Evolutionary conservation across 2,888 invertebrate species (phyloP).

Genomic region (Choreutis nemorana): DNA sequence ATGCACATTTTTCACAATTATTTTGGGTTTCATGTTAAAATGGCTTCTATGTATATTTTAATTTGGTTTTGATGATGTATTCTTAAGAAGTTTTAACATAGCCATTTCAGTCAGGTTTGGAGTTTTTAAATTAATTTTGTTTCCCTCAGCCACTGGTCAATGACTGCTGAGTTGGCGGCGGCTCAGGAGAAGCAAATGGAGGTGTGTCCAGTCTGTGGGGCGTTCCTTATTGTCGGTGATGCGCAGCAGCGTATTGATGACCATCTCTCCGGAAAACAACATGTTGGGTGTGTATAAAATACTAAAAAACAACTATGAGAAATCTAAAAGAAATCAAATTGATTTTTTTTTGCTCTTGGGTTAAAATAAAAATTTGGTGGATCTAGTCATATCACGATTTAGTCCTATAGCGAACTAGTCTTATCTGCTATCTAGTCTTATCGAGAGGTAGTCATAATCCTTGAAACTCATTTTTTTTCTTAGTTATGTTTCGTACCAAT

Average conservation of each 20-base stretch:
- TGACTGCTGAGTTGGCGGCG: conserved; percentile 84
- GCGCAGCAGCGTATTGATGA: conserved; percentile 98
- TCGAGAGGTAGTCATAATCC: too few relatives aligned
- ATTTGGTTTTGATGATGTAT: conserved; percentile 1
- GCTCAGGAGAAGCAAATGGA: conserved; percentile 98
- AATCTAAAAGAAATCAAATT: background rate
- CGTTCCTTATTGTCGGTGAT: conserved; percentile 98
- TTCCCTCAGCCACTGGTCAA: conserved; percentile 67
- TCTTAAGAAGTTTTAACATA: conserved; percentile 1
- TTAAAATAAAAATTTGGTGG: too few relatives aligned
- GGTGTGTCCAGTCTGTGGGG: conserved; percentile 98
- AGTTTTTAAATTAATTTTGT: conserved; percentile 4
- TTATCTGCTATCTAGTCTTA: too few relatives aligned
- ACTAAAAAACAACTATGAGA: background rate
- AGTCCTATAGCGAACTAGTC: too few relatives aligned
- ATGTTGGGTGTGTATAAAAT: conserved; percentile 85
- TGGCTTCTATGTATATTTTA: background rate
- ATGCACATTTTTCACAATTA: background rate
- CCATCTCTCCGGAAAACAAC: conserved; percentile 98
- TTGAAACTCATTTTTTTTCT: too few relatives aligned
- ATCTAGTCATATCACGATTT: too few relatives aligned
- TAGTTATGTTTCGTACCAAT: too few relatives aligned
- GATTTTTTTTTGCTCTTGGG: background rate
- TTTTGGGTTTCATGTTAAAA: background rate
- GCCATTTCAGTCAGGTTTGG: background rate